Conservation (phyloP, 1,140 invertebrate genomes). For the Sarcophaga bullata region DNA sequence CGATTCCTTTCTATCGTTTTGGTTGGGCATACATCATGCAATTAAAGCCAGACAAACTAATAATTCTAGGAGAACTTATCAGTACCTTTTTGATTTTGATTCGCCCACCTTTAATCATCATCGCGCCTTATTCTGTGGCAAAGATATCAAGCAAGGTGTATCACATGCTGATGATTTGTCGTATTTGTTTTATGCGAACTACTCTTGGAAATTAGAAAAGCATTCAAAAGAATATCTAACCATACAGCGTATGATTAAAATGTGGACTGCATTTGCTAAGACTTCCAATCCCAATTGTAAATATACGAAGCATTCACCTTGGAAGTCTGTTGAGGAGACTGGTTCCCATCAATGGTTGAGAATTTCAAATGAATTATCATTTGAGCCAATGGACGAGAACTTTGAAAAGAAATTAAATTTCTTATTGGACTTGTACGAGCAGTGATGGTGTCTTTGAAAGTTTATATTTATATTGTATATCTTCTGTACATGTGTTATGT, state of each 20-base stretch:
- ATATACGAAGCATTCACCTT: constrained; percentile 44
- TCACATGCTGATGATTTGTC: constrained; percentile 73
- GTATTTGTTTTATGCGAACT: constrained; percentile 70
- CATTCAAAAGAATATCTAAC: constrained; percentile 54
- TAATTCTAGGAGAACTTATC: constrained; percentile 61
- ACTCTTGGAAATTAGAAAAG: constrained; percentile 57
- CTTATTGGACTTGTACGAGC: constrained; percentile 1
- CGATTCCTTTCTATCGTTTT: constrained; percentile 62
- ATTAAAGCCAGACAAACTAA: constrained; percentile 54
- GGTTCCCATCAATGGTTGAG: constrained; percentile 9
- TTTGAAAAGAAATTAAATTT: constrained; percentile 49
- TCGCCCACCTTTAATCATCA: constrained; percentile 54
- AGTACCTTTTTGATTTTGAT: constrained; percentile 66
- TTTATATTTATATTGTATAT: too few species aligned
- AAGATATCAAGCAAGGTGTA: constrained; percentile 43
- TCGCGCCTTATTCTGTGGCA: constrained; percentile 54
- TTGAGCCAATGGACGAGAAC: constrained; percentile 23
- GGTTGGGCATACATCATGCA: constrained; percentile 61
- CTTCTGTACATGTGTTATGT: too few species aligned
- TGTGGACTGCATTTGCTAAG: constrained; percentile 65
- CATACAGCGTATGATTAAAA: constrained; percentile 60
- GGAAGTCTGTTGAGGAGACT: constrained; percentile 10
- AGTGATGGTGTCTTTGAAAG: too few species aligned
- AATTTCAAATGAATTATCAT: constrained; percentile 31
- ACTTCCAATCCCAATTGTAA: constrained; percentile 60